Evolutionary conservation across 2,113 vertebrate genomes (phyloP), one percentile per base, ranked within the genome.

Genomic region (Isichthys henryi): DNA sequence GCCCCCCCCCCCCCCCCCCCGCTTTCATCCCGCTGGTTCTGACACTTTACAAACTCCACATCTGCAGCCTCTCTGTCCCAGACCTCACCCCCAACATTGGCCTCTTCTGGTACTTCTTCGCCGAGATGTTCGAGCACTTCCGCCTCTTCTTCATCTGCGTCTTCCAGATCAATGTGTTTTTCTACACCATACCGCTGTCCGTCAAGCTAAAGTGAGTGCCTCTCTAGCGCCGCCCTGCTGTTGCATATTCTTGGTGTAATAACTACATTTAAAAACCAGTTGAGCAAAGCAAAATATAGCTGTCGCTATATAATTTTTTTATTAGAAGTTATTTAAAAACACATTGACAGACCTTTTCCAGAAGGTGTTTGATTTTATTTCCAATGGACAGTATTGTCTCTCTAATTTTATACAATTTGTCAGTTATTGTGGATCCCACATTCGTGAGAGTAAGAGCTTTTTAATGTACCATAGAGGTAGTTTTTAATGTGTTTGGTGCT

Each of bases 101-200:
- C 66, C 97, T 99, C 92, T 99, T 99, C 94, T 99, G 98, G 98
- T 99, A 99, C 94, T 99, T 99, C 96, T 99, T 99, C 91, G 98
- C 98, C 0, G 98, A 99, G 96, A 99, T 99, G 98, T 99, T 99
- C 91, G 98, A 99, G 88, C 98, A 99, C 94, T 99, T 99, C 49
- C 97, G 98, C 88, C 96, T 98, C 92, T 99, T 99, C 95, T 99
- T 99, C 90, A 96, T 99, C 39, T 99, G 98, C 62, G 98, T 99
- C 52, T 99, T 99, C 94, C 98, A 99, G 96, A 99, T 99, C 94
- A 99, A 99, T 52, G 95, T 98, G 49, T 99, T 99, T 94, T 98
- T 99, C 95, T 99, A 99, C 95, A 98, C 97, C 92, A 93, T 99
- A 90, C 98, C 98, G 10, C 96, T 99, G 93, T 97, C 98, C 91